Evolutionary conservation across 2,113 vertebrate species (phyloP), one percentile per base, ranked within the genome.

Genomic region (Rousettus leschenaultii): DNA sequence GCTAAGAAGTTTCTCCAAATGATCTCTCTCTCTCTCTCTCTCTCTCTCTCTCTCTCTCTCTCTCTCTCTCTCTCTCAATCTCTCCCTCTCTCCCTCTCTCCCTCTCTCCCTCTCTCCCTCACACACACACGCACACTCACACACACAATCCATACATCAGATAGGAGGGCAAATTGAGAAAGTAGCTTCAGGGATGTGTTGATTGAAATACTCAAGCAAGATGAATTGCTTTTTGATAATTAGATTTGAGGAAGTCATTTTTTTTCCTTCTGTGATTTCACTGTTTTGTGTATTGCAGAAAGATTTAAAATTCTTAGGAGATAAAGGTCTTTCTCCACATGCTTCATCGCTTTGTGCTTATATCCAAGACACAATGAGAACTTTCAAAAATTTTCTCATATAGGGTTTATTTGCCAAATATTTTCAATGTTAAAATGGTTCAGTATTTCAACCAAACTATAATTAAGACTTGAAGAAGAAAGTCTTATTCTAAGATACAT

Each of bases 191-290:
- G 84, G 94, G 94, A 88, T 88, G 40, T 0, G 12, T 74, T 95
- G 90, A 88, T 79, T 96, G 95, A 97, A 82, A 96, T 86, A 89
- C 18, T 96, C 73, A 61, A 95, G 45, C 61, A 97, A 97, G 97
- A 97, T 95, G 84, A 95, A 95, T 95, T 94, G 66, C 77, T 94
- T 96, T 97, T 92, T 97, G 87, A 95, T 97, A 97, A 95, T 97
- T 95, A 95, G 96, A 94, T 97, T 92, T 96, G 80, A 95, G 38
- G 66, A 85, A 43, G n/a, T 63, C 0, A 35, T 57, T 83, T 71
- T 38, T n/a, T 63, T 48, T 43, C 61, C 89, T 82, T 85, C 35
- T 65, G 82, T 65, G 82, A 83, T 19, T 95, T 45, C 85, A 94
- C 43, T 92, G 55, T 92, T 97, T 86, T 80, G 45, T 74, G 28